Percentiles rank a stretch among this genome's conserved stretches.
Conservation (phyloP, 2,888 invertebrate genomes). For the Mycalesis mineus region DNA sequence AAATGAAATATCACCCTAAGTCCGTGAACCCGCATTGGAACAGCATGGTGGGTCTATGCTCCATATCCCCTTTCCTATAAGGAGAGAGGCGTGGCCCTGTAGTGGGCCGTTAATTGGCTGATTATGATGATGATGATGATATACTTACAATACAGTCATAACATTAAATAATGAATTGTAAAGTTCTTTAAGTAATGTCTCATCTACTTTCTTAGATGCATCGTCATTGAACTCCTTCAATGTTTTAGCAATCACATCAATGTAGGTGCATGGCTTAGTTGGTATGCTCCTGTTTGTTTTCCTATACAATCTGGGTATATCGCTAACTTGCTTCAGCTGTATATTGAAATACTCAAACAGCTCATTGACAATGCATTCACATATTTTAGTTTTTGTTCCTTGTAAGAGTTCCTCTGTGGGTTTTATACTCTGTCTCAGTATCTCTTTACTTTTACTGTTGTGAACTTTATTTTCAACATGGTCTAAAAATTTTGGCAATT, state of each 20-base stretch:
- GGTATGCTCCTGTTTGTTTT: slow-evolving; percentile 94
- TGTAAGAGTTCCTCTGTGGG: slow-evolving; percentile 48
- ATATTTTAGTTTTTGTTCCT: slow-evolving; percentile 50
- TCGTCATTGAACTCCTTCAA: slow-evolving; percentile 78
- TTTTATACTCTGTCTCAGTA: slow-evolving; percentile 50
- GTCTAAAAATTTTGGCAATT: slow-evolving; percentile 51
- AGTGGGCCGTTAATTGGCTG: too few relatives aligned
- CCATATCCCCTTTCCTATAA: too few relatives aligned
- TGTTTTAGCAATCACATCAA: slow-evolving; percentile 81
- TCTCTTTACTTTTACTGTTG: slow-evolving; percentile 40
- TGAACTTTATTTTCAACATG: slow-evolving; percentile 49
- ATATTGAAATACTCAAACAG: slow-evolving; percentile 66
- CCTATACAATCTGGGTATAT: slow-evolving; percentile 94
- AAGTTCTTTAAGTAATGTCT: slow-evolving; percentile 51
- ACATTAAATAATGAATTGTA: slow-evolving; percentile 65
- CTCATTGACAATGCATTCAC: slow-evolving; percentile 62
- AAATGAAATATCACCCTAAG: too few relatives aligned
- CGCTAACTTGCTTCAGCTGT: slow-evolving; percentile 89
- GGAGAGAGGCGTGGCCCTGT: too few relatives aligned
- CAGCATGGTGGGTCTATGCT: too few relatives aligned
- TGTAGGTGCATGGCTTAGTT: slow-evolving; percentile 87
- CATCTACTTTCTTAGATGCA: slow-evolving; percentile 58
- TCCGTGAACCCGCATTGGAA: too few relatives aligned
- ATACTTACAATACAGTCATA: slow-evolving; percentile 78
- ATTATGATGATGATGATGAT: too few relatives aligned